These are phyloP conservation scores for Lethrus apterus DNA, from an alignment of 1,140 invertebrate species.

Conservation along the genomic window DNA sequence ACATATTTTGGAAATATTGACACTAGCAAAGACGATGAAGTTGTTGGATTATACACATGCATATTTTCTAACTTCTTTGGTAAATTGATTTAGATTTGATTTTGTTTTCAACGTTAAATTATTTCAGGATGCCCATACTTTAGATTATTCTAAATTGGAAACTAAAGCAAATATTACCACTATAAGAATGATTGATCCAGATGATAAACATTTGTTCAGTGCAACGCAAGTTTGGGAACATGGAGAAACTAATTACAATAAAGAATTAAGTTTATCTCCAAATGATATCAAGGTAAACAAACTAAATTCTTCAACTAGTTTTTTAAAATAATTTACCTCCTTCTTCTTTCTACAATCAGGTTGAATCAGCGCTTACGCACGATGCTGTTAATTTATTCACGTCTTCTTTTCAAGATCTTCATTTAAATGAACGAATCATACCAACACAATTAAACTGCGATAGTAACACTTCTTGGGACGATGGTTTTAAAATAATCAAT, in stretches of 20 bases:
- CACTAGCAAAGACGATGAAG: conserved; percentile 72
- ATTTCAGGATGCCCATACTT: conserved; percentile 34
- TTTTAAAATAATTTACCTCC: background rate
- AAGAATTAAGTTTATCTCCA: background rate
- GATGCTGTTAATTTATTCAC: conserved; percentile 66
- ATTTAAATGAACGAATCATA: conserved; percentile 35
- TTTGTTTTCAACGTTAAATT: background rate
- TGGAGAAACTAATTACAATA: conserved; percentile 8
- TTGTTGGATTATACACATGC: conserved; percentile 66
- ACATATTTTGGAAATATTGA: conserved; percentile 57
- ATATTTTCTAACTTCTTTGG: conserved; percentile 50
- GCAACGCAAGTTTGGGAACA: conserved; percentile 43
- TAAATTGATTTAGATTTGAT: conserved; percentile 21
- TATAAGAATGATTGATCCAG: conserved; percentile 61
- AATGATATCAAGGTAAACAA: background rate
- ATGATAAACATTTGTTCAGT: conserved; percentile 33
- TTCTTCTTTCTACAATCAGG: conserved; percentile 11
- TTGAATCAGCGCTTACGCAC: conserved; percentile 59
- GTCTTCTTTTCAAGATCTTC: conserved; percentile 47
- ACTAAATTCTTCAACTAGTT: background rate
- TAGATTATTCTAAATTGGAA: conserved; percentile 34
- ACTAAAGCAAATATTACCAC: conserved; percentile 67
- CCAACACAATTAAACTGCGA: conserved; percentile 50
- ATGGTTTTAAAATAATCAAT: conserved; percentile 56
- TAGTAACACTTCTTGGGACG: conserved; percentile 38